Evolutionary conservation across 2,888 invertebrate species (phyloP), one percentile per base, ranked within the genome.

Genomic region (Campoplex capitator): DNA sequence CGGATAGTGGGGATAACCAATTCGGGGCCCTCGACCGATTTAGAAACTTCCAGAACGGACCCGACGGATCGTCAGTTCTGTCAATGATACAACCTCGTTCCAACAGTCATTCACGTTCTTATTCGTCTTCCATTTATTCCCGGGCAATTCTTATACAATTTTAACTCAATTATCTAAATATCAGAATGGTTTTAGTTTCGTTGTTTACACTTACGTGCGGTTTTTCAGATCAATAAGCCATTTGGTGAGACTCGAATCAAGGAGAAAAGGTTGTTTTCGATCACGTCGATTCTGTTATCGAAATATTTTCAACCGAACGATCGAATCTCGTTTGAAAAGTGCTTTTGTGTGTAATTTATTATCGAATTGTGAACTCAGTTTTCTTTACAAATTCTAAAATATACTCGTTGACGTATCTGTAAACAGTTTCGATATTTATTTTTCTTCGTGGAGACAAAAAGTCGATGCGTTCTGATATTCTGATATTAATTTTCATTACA

Each of bases 1-100:
- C 91, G 90, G 90, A 91, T 54, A 75, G 84, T 92, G 91, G 90
- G 89, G 83, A 82, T 83, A 83, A 75, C 84, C 74, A 56, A 23
- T 42, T 65, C 42, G n/a, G 71, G 87, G 67, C 86, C 76, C 65
- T 51, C n/a, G n/a, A 42, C 23, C 28, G n/a, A 68, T 42, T 77
- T 76, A 1, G 68, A 62, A 76, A 48, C 54, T 71, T 16, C n/a
- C 58, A 18, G 32, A 32, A 18, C 48, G 51, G 62, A 65, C 65
- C 74, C 78, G 84, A 79, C 65, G 65, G 78, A 70, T 23, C 58
- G 65, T 82, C 81, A 74, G 81, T 82, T 75, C 48, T 45, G 32
- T 67, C 67, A 23, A 35, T 45, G 81, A 67, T 68, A 67, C 32
- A 28, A 82, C 42, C 28, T 62, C 32, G 80, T 56, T 67, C 67